These are phyloP conservation scores for Echinarachnius parma DNA, from an alignment of 53 echinoderm and acorn worm species.

Conservation along the genomic window DNA sequence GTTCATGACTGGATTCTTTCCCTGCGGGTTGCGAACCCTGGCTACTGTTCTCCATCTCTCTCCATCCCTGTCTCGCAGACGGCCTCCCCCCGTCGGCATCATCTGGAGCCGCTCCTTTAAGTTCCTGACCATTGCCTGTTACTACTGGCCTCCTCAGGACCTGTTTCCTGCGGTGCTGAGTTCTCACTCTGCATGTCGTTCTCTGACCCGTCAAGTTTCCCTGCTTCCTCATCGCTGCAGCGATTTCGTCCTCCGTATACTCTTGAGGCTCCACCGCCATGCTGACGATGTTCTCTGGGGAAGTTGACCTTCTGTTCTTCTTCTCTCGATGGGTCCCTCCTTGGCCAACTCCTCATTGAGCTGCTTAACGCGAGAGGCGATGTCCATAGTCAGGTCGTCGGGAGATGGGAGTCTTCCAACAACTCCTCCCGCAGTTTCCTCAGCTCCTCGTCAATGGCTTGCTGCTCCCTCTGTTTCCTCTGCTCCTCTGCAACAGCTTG, in stretches of 20 bases:
- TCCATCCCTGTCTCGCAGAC: conserved; percentile 14
- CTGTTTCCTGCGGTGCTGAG: too few species aligned
- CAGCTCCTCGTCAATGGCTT: conserved; percentile 44
- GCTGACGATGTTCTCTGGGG: conserved; percentile 74
- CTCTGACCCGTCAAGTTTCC: too few species aligned
- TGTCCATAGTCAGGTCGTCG: conserved; percentile 10
- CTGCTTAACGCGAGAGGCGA: conserved; percentile 37
- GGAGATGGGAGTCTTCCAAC: conserved; percentile 29
- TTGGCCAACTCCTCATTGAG: conserved; percentile 83
- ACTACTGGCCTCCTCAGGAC: too few species aligned
- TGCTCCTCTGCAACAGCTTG: background rate
- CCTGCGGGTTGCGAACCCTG: too few species aligned
- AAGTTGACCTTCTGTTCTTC: conserved; percentile 74
- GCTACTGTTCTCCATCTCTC: too few species aligned
- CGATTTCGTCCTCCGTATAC: conserved; percentile 27
- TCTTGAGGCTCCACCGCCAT: conserved; percentile 70
- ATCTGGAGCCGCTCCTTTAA: background rate
- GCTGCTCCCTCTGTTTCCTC: conserved; percentile 5
- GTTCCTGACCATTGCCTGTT: background rate
- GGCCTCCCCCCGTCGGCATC: background rate
- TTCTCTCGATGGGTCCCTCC: conserved; percentile 76
- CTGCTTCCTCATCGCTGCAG: too few species aligned
- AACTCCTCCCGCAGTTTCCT: conserved; percentile 32
- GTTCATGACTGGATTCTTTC: too few species aligned
- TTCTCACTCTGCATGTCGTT: too few species aligned